Base-by-base conservation (phyloP, 2,797 vertebrate genomes). In the Mus spretus region DNA sequence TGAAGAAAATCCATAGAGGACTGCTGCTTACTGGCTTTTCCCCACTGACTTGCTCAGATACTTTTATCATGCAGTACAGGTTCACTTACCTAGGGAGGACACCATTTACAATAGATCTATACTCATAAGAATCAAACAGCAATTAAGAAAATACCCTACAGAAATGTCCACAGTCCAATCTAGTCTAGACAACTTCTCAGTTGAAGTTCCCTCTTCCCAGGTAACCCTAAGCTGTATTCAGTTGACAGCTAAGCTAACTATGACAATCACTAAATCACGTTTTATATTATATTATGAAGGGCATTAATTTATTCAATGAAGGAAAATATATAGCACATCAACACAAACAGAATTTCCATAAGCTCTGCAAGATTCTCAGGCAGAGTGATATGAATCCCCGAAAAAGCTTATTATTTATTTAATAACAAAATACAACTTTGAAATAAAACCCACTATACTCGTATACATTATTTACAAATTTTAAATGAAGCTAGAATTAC, bases 381-480 rank as follows among this genome's bases (percentile, higher is more conserved):
- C 2, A 87, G 24, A 74, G n/a, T 89, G 37, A 86, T 63, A 78
- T 53, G 61, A 91, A 61, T 87, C 31, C 22, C 12, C 94, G 14
- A 3, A 89, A 61, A 61, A 70, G 2, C 2, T 12, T 91, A 95
- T 79, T 72, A 86, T 79, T 97, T 72, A 97, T 89, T 93, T 59
- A 94, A n/a, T 70, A 87, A 19, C 15, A 63, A 90, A 83, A 85
- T 59, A 74, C 0, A 80, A 6, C 24, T 92, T 81, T 22, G 50
- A 83, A 83, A 96, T 59, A 15, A 75, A 79, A 40, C 31, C 20
- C 13, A 78, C 6, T 63, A 15, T 47, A 8, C 31, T 89, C 34
- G n/a, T 34, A 50, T 34, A 81, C 31, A 89, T 67, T 50, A 79
- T 79, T 82, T 59, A 84, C 7, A 77, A 91, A 86, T 24, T 93